Percentiles rank a stretch among this genome's conserved stretches.
Conservation (phyloP, 2,113 vertebrate genomes). For the Siphamia tubifer region DNA sequence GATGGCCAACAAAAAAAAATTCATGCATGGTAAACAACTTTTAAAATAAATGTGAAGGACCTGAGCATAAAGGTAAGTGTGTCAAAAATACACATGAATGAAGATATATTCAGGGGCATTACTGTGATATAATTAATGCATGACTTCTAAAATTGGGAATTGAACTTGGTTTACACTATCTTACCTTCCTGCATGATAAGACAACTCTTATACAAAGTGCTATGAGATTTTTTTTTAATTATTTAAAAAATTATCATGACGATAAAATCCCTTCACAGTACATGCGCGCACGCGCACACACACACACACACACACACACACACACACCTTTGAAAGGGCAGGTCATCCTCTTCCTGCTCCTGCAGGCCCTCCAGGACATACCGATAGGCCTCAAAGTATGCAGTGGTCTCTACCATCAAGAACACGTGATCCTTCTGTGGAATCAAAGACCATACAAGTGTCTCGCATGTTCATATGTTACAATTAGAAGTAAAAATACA, state of each 20-base stretch:
- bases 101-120: background rate
- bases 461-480: background rate
- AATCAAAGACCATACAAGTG: background rate
- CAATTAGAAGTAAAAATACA: no score
- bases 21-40: background rate
- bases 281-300: background rate
- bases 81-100: constrained; percentile 5
- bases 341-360: constrained; percentile 79
- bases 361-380: constrained; percentile 91
- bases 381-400: constrained; percentile 94
- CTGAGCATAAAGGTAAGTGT: background rate
- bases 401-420: constrained; percentile 93
- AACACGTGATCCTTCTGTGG: constrained; percentile 81
- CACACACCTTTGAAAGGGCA: constrained; percentile 89
- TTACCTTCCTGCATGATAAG: background rate
- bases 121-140: constrained; percentile 3
- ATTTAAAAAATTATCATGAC: constrained; percentile 4
- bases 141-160: background rate
- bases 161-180: background rate
- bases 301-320: background rate
- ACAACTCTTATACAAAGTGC: background rate
- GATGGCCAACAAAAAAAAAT: background rate
- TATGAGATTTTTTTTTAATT: background rate
- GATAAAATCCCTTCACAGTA: background rate
- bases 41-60: constrained; percentile 2